Percentiles rank a stretch among this genome's conserved stretches.
Evolutionary conservation across 2,113 vertebrate genomes (phyloP).

Genomic region (Nestor notabilis): DNA sequence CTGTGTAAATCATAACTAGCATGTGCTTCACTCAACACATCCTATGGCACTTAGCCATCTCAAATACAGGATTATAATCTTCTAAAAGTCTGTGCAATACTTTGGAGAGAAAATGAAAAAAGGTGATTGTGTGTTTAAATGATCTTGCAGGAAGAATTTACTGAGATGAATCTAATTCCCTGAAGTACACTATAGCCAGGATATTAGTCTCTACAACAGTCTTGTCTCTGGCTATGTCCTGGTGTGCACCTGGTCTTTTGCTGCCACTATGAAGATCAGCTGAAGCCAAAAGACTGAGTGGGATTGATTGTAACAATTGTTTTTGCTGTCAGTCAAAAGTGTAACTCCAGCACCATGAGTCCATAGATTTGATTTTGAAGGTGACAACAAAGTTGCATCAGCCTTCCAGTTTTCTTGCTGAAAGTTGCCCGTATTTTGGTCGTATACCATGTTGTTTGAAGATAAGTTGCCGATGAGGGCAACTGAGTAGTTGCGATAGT

Average conservation of each 20-base stretch:
- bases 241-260: not conserved
- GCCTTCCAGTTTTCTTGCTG: not conserved
- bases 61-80: not conserved
- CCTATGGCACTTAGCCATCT: not conserved
- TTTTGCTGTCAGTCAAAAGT: slow-evolving; percentile 4
- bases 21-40: not conserved
- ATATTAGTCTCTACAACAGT: not conserved
- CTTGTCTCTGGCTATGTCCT: not conserved
- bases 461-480: not conserved
- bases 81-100: not conserved
- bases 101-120: not conserved
- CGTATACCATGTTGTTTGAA: not conserved
- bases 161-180: not conserved
- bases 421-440: not conserved
- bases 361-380: not conserved
- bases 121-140: not conserved
- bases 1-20: not conserved
- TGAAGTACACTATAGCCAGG: not conserved
- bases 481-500: not conserved
- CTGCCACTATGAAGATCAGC: not conserved
- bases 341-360: not conserved
- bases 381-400: not conserved
- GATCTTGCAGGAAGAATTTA: not conserved
- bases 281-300: not conserved
- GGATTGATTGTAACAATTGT: not conserved